phyloP scores from a whole-genome alignment of 1,140 invertebrate species.

The Amyelois transitella region DNA sequence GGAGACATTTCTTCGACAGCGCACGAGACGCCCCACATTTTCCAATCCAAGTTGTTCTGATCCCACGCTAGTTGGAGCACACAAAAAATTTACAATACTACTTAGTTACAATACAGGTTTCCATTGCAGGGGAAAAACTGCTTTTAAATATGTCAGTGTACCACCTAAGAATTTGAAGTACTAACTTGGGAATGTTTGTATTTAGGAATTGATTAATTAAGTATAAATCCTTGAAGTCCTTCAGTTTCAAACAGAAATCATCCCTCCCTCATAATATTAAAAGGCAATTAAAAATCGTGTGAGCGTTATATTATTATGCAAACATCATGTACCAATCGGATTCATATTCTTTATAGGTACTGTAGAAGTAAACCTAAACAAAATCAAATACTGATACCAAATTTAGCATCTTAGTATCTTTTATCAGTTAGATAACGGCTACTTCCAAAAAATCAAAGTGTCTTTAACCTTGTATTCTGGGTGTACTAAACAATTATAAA shows the following conservation, averaged over 20 bases:
- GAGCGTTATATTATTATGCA: too few species aligned
- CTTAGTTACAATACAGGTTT: background rate
- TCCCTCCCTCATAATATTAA: too few species aligned
- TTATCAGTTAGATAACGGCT: background rate
- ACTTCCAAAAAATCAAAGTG: slow-evolving; percentile 2
- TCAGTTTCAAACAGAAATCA: too few species aligned
- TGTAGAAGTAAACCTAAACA: too few species aligned
- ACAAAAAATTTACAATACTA: background rate
- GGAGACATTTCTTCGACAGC: too few species aligned
- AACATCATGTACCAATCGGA: too few species aligned
- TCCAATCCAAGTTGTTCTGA: background rate
- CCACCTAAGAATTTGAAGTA: too few species aligned
- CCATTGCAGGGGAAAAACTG: background rate
- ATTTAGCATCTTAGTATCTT: background rate
- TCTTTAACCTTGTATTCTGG: background rate
- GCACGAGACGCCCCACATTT: background rate
- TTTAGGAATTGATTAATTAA: too few species aligned
- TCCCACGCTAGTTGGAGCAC: background rate
- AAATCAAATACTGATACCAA: background rate
- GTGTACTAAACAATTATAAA: background rate
- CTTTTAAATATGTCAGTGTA: background rate
- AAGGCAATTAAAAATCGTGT: too few species aligned
- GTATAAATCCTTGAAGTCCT: too few species aligned
- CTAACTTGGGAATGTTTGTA: too few species aligned
- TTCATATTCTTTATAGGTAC: too few species aligned